phyloP scores from a whole-genome alignment of 2,113 vertebrate species.

The Sminthopsis crassicaudata region DNA sequence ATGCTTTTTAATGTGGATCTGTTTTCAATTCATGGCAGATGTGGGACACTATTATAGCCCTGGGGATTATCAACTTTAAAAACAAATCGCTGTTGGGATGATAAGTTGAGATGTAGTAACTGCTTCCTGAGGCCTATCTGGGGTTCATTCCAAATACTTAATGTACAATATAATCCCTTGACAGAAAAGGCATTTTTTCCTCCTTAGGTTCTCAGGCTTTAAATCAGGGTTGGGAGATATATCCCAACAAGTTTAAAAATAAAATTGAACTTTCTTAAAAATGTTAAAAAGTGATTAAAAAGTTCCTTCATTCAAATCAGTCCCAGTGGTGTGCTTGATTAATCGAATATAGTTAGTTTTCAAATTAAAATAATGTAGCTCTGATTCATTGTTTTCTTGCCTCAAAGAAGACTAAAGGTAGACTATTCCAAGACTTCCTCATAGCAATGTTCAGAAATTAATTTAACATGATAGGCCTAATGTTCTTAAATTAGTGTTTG shows the following conservation, averaged over 20 bases:
- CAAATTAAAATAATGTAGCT: conserved; percentile 72
- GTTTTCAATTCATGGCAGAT: conserved; percentile 84
- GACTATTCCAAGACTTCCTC: conserved; percentile 66
- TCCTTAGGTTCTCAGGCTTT: conserved; percentile 43
- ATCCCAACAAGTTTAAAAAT: background rate
- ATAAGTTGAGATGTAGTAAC: conserved; percentile 73
- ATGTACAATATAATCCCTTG: conserved; percentile 28
- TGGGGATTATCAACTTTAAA: conserved; percentile 76
- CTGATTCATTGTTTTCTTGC: conserved; percentile 75
- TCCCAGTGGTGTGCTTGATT: conserved; percentile 5
- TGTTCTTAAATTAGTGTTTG: conserved; percentile 42
- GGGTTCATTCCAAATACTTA: conserved; percentile 77
- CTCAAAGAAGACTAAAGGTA: conserved; percentile 59
- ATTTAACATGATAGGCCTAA: conserved; percentile 56
- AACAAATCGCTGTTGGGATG: conserved; percentile 77
- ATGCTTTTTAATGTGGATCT: conserved; percentile 77
- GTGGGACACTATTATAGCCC: conserved; percentile 72
- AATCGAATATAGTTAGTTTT: conserved; percentile 40
- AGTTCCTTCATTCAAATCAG: background rate
- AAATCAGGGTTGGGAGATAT: background rate
- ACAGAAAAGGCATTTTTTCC: conserved; percentile 41
- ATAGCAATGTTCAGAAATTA: conserved; percentile 72
- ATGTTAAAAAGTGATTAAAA: conserved; percentile 3
- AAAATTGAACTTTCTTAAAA: conserved; percentile 30
- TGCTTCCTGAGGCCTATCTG: conserved; percentile 70